A percentile compares a stretch with the other conserved stretches of the same genome.
phyloP scores from a whole-genome alignment of 2,888 invertebrate genomes.

The Coleophora deauratella region DNA sequence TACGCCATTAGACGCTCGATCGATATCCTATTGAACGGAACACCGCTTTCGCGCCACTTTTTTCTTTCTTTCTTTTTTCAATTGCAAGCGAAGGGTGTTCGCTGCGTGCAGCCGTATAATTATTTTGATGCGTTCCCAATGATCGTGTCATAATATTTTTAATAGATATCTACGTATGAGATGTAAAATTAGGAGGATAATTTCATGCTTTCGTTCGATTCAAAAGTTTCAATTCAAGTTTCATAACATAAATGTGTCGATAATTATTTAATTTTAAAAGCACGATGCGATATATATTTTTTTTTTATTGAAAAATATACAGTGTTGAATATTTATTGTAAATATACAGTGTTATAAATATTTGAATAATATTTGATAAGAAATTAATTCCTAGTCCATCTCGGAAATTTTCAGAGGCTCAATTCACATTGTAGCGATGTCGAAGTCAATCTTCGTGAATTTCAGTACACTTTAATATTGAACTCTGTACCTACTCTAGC shows the following conservation, averaged over 20 bases:
- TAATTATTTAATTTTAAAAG: slow-evolving; percentile 2
- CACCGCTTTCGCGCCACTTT: slow-evolving; percentile 30
- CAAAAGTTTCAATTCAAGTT: slow-evolving; percentile 1
- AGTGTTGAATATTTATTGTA: no score
- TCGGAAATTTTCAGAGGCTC: no score
- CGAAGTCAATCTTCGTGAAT: no score
- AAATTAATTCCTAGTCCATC: no score
- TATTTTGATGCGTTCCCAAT: slow-evolving; percentile 46
- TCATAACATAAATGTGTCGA: slow-evolving; percentile 8
- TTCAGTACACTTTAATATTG: no score
- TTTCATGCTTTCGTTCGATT: not conserved
- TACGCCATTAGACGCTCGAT: slow-evolving; percentile 66
- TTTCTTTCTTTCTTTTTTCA: slow-evolving; percentile 23
- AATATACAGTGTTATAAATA: no score
- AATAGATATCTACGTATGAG: not conserved
- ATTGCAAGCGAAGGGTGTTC: slow-evolving; percentile 25
- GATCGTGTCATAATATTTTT: slow-evolving; percentile 57
- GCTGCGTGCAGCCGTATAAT: slow-evolving; percentile 40
- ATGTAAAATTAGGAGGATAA: not conserved
- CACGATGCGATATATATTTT: no score
- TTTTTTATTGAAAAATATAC: no score
- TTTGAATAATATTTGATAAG: no score
- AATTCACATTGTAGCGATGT: no score
- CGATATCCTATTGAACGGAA: slow-evolving; percentile 62
- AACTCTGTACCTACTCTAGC: no score